A percentile compares a stretch with the other conserved stretches of the same genome.
Evolutionary conservation across 2,113 vertebrate genomes (phyloP).

Genomic region (Rhinolophus ferrumequinum): DNA sequence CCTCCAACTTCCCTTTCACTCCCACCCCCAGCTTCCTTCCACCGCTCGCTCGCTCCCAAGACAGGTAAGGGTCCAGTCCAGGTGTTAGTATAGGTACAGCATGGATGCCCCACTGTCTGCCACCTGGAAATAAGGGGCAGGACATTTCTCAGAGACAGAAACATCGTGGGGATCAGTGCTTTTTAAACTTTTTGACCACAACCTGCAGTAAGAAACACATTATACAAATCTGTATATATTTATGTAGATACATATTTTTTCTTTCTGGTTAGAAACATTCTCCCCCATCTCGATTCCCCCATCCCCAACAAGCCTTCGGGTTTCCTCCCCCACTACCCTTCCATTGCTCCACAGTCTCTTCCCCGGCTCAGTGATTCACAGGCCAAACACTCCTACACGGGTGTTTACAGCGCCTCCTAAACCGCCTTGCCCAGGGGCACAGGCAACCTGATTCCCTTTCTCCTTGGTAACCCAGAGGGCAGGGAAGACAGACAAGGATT

Average conservation of each 20-base stretch:
- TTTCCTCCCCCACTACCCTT: not conserved
- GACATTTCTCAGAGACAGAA: conserved; percentile 7
- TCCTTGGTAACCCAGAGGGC: not conserved
- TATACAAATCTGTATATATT: not conserved
- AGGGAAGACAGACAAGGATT: not conserved
- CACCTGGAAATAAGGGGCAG: not conserved
- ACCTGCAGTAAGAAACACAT: not conserved
- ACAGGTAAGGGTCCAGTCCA: not conserved
- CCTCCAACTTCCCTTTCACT: not conserved
- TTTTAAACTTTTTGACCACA: not conserved
- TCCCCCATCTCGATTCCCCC: too few species aligned
- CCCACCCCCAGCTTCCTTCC: not conserved
- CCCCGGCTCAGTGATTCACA: not conserved
- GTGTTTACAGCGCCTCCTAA: not conserved
- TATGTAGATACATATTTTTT: not conserved
- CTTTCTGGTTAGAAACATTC: not conserved
- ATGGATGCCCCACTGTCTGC: not conserved
- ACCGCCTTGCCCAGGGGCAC: not conserved
- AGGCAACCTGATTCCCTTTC: not conserved
- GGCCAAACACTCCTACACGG: not conserved
- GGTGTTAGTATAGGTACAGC: not conserved
- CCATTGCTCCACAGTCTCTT: not conserved
- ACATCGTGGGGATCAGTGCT: not conserved
- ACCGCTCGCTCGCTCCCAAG: not conserved
- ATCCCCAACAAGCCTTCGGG: not conserved